Percentiles rank a stretch among this genome's conserved stretches.
Conservation (phyloP, 1,140 invertebrate species). For the Hestina assimilis region DNA sequence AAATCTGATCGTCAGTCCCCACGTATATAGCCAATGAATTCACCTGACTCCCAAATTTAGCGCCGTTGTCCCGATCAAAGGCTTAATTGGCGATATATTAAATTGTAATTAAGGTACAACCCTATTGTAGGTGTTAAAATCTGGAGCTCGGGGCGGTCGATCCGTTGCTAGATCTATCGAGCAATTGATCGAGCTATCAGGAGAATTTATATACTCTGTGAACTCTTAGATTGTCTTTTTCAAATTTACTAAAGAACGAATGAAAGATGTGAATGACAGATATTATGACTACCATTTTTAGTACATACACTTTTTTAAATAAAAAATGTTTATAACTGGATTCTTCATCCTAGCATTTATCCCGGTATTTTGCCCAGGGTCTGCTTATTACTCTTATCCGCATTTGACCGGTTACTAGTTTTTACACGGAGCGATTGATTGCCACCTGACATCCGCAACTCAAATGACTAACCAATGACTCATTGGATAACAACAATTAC, state of each 20-base stretch:
- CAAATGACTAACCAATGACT: too few relatives aligned
- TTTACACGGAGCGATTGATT: too few relatives aligned
- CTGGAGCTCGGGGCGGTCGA: conserved; percentile 40
- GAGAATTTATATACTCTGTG: not conserved
- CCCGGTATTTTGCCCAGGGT: too few relatives aligned
- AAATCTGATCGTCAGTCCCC: conserved; percentile 32
- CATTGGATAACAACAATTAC: too few relatives aligned
- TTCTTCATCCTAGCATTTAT: too few relatives aligned
- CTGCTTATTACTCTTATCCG: too few relatives aligned
- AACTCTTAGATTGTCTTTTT: not conserved
- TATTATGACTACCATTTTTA: too few relatives aligned
- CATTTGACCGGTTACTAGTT: too few relatives aligned
- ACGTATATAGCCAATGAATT: conserved; percentile 23
- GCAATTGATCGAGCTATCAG: conserved; percentile 2
- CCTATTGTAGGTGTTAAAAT: conserved; percentile 63
- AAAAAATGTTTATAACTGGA: too few relatives aligned
- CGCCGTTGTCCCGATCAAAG: conserved; percentile 56
- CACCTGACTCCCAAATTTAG: conserved; percentile 44
- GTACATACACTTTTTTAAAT: not conserved
- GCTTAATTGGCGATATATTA: conserved; percentile 74
- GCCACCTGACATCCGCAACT: too few relatives aligned
- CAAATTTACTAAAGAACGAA: too few relatives aligned
- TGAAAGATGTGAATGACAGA: too few relatives aligned
- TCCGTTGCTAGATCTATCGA: conserved; percentile 33
- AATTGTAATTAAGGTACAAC: conserved; percentile 69